Conservation (phyloP, 2,888 invertebrate species). For the Seladonia tumulorum region DNA sequence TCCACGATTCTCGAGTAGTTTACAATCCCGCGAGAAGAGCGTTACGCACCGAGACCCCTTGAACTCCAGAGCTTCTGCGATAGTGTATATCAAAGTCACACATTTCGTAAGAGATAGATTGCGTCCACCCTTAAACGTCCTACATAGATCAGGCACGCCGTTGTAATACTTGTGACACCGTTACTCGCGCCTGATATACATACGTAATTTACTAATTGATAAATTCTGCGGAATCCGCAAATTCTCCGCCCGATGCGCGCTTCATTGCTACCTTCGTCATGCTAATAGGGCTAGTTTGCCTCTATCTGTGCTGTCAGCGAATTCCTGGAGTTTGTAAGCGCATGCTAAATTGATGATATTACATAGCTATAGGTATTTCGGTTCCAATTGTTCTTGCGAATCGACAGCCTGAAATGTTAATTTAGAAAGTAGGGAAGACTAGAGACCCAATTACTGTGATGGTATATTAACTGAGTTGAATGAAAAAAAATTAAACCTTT, state of each 20-base stretch:
- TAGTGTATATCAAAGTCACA: conserved; percentile 73
- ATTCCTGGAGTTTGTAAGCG: not conserved
- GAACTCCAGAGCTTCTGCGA: conserved; percentile 71
- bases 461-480: no score
- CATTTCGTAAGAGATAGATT: conserved; percentile 76
- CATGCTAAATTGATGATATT: not conserved
- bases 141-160: conserved; percentile 58
- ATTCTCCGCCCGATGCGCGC: conserved; percentile 9
- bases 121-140: conserved; percentile 71
- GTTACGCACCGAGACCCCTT: conserved; percentile 69
- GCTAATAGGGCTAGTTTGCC: not conserved
- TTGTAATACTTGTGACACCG: conserved; percentile 46
- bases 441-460: no score
- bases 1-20: not conserved
- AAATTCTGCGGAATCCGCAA: conserved; percentile 20
- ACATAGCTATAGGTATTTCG: not conserved
- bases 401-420: no score
- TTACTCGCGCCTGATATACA: conserved; percentile 25
- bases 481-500: no score
- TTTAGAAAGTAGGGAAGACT: no score
- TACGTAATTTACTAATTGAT: conserved; percentile 43
- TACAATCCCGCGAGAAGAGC: conserved; percentile 43
- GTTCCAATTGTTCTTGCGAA: no score
- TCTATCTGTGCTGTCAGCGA: not conserved
- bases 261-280: not conserved